Conservation (phyloP, 2,113 vertebrate species). For the Perca fluviatilis region DNA sequence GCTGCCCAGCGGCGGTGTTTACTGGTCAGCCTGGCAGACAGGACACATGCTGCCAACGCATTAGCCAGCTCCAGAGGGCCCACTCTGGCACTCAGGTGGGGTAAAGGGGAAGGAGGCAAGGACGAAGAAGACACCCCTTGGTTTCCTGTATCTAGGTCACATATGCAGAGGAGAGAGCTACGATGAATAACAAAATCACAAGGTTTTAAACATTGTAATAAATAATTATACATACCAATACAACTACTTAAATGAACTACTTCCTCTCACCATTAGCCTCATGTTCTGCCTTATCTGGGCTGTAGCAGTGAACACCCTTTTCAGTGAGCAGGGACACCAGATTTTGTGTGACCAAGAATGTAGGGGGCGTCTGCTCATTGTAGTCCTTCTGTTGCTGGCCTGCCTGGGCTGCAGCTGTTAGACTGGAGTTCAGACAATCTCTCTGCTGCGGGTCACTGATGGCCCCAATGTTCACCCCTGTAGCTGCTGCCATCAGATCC, state of each 20-base stretch:
- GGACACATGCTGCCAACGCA: conserved; percentile 85
- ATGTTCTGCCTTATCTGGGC: conserved; percentile 73
- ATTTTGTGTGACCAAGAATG: conserved; percentile 87
- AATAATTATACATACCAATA: conserved; percentile 5
- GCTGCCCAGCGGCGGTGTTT: conserved; percentile 87
- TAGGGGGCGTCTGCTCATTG: conserved; percentile 72
- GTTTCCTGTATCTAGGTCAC: conserved; percentile 73
- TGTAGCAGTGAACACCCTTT: conserved; percentile 77
- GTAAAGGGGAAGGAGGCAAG: conserved; percentile 68
- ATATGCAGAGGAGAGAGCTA: background rate
- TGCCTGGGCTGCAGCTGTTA: conserved; percentile 57
- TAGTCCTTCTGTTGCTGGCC: conserved; percentile 63
- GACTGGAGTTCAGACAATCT: conserved; percentile 57
- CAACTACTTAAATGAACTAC: background rate
- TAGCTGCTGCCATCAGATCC: conserved; percentile 87
- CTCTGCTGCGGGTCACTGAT: conserved; percentile 80
- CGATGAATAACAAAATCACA: background rate
- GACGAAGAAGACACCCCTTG: conserved; percentile 68
- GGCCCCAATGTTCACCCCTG: conserved; percentile 79
- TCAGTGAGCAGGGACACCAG: conserved; percentile 86
- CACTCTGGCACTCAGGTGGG: conserved; percentile 74
- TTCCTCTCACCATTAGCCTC: conserved; percentile 77
- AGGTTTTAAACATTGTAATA: background rate
- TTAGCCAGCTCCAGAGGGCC: conserved; percentile 87
- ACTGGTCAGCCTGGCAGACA: conserved; percentile 83